Evolutionary conservation across 2,888 invertebrate genomes (phyloP), one percentile per base, ranked within the genome.

Genomic region (Lasioglossum leucozonium): DNA sequence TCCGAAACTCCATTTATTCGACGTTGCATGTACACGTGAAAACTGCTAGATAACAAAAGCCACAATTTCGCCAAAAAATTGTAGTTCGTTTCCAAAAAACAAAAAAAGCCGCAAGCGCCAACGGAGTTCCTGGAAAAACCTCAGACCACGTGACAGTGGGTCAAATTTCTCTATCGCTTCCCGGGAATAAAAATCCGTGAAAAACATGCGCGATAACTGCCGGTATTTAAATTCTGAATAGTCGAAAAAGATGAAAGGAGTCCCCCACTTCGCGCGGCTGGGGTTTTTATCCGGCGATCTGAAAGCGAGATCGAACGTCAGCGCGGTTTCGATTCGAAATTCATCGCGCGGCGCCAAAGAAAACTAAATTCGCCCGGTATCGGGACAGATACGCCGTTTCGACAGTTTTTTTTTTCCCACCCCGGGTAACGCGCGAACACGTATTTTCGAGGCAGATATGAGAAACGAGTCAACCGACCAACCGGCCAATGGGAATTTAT

Each of bases 401-500:
- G 58, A 73, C 72, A 77, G 67, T 30, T 30, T 40, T 30, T 40
- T 34, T 42, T 11, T 16, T 16, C n/a, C 26, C 16, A 26, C 30
- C 44, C 47, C 34, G 26, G 37, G 40, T 42, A 75, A 67, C 37
- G 62, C 6, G 75, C 10, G 76, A 80, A 79, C 84, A 55, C 62
- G 76, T 77, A 58, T 77, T 84, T 84, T 77, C 69, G 77, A 75
- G 65, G 72, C 62, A 81, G 84, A 82, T 79, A 85, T 72, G 75
- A 82, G 76, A 44, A 76, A 69, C 65, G 76, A 69, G 81, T 77
- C 81, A 83, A 79, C 71, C 65, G 74, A 79, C 42, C 58, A 76
- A 65, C 34, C 67, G 37, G 37, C 82, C 79, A 85, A 79, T 85
- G 84, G 78, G 47, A 76, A 86, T 78, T 81, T 84, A 85, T 85